Evolutionary conservation across 2,797 vertebrate species (phyloP).

Genomic region (Myoxocephalus aenaeus): DNA sequence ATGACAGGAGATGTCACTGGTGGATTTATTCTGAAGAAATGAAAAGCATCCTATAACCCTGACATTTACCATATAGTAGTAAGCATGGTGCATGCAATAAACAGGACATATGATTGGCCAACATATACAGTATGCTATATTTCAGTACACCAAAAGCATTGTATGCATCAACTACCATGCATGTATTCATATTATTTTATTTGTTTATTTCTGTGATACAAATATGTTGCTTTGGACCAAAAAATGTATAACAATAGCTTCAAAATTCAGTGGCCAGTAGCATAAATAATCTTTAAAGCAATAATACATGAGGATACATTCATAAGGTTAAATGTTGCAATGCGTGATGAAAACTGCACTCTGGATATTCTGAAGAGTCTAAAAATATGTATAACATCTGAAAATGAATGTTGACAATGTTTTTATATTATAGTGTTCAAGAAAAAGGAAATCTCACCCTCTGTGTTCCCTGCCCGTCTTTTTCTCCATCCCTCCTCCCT

Average conservation of each 20-base stretch:
- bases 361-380: neutral
- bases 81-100: neutral
- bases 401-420: neutral
- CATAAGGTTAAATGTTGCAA: neutral
- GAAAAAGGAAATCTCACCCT: neutral
- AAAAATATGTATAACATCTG: neutral
- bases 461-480: neutral
- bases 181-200: too few species aligned
- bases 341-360: neutral
- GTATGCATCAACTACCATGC: neutral
- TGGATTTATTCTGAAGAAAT: neutral
- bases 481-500: neutral
- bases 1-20: neutral
- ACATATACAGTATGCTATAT: neutral
- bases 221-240: too few species aligned
- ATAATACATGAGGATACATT: neutral
- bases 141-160: neutral
- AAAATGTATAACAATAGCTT: too few species aligned
- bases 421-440: neutral
- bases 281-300: neutral
- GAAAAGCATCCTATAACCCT: neutral
- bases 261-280: too few species aligned
- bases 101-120: neutral
- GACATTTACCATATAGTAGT: neutral
- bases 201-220: too few species aligned